These are phyloP conservation scores for Peromyscus melanophrys DNA, from an alignment of 2,797 vertebrate genomes.

Conservation along the genomic window DNA sequence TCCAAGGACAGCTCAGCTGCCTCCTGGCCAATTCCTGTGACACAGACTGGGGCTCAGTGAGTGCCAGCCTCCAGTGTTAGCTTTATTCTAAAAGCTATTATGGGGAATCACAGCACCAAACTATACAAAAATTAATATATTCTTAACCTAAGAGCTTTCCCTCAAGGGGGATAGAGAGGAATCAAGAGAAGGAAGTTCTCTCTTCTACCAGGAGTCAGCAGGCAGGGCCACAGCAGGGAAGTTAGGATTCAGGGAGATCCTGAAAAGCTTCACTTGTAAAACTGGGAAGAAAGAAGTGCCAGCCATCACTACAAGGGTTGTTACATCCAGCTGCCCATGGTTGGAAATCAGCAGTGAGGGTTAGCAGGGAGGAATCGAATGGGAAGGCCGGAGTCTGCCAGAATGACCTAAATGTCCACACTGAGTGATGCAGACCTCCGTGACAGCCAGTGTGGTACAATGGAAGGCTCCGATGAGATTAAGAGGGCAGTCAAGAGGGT, in stretches of 20 bases:
- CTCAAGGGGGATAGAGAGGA: neutral
- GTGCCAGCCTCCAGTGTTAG: neutral
- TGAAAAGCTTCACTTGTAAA: neutral
- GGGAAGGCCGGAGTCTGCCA: rapidly evolving
- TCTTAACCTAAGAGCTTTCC: neutral
- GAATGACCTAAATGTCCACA: neutral
- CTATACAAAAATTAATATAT: neutral
- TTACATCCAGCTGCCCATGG: neutral
- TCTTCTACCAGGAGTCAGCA: neutral
- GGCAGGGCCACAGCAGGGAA: neutral
- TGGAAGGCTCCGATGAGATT: neutral
- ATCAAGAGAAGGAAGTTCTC: neutral
- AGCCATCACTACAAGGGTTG: neutral
- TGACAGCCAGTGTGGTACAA: neutral
- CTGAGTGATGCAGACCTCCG: neutral
- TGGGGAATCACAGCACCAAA: neutral
- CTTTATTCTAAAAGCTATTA: neutral
- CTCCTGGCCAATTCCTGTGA: neutral
- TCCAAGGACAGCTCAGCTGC: neutral
- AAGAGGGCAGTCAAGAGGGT: neutral
- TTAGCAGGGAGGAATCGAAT: neutral
- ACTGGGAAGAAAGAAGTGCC: neutral
- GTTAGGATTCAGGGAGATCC: neutral
- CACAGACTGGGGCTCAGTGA: neutral
- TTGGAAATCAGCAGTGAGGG: neutral